Percentiles rank a stretch among this genome's conserved stretches.
phyloP scores from a whole-genome alignment of 2,797 vertebrate genomes.

The Lacerta viridis region DNA sequence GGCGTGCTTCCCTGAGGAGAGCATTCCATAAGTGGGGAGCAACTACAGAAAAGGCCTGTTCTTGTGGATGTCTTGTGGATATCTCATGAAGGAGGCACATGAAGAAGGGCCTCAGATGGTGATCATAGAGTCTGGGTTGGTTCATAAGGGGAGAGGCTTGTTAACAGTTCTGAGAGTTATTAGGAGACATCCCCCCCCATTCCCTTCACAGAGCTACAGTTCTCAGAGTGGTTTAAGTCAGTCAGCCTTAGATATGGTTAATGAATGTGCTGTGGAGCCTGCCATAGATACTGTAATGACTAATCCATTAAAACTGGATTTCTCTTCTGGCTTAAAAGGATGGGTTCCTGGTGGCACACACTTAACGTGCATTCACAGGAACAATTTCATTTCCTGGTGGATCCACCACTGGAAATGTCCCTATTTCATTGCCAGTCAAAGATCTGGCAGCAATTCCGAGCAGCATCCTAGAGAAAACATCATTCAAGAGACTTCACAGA shows the following conservation, averaged over 20 bases:
- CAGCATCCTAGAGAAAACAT: not conserved
- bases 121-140: too few relatives aligned
- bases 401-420: not conserved
- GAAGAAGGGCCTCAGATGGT: too few relatives aligned
- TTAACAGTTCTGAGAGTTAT: too few relatives aligned
- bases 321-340: not conserved
- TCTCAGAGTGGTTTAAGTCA: too few relatives aligned
- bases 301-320: not conserved
- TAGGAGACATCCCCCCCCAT: too few relatives aligned
- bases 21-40: too few relatives aligned
- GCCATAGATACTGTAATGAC: not conserved
- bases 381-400: conserved; percentile 5
- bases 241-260: not conserved
- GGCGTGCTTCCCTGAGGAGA: too few relatives aligned
- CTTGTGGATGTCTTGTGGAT: too few relatives aligned
- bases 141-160: too few relatives aligned
- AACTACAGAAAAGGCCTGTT: too few relatives aligned
- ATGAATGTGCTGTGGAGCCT: not conserved
- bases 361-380: not conserved
- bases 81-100: too few relatives aligned
- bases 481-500: not conserved
- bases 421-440: not conserved
- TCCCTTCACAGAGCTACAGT: too few relatives aligned
- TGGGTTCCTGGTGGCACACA: not conserved
- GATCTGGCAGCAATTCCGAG: not conserved